Evolutionary conservation across 2,113 vertebrate genomes (phyloP).

Genomic region (Semicossyphus pulcher): DNA sequence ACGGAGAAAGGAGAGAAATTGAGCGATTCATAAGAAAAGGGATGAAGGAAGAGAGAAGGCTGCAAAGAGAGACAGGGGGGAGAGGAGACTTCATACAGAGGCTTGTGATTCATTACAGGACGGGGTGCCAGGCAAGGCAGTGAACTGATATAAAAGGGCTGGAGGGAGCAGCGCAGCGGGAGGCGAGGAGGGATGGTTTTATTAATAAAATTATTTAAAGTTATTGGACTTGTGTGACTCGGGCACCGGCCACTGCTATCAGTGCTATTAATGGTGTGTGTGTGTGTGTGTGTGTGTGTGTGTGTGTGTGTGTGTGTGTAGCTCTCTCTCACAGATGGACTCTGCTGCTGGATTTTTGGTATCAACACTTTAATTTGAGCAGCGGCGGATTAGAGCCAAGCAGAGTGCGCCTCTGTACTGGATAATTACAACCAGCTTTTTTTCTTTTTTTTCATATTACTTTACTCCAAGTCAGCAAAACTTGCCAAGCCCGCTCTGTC

Average conservation of each 20-base stretch:
- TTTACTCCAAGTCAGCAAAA: constrained; percentile 60
- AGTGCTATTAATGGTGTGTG: constrained; percentile 52
- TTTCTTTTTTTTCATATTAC: constrained; percentile 33
- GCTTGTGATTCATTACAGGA: constrained; percentile 74
- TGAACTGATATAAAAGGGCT: constrained; percentile 74
- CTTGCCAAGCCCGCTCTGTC: constrained; percentile 60
- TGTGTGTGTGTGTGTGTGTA: constrained; percentile 5
- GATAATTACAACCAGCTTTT: constrained; percentile 67
- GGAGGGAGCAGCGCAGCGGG: constrained; percentile 57
- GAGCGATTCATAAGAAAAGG: constrained; percentile 28
- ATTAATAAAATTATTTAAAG: constrained; percentile 80
- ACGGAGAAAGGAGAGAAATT: constrained; percentile 11
- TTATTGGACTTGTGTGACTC: constrained; percentile 73
- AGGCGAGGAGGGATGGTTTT: constrained; percentile 72
- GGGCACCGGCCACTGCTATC: constrained; percentile 66
- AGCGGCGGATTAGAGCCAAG: constrained; percentile 72
- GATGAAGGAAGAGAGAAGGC: constrained; percentile 7
- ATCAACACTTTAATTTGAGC: constrained; percentile 76
- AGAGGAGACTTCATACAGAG: constrained; percentile 41
- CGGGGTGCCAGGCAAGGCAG: constrained; percentile 53
- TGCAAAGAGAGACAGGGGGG: constrained; percentile 33
- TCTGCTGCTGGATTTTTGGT: constrained; percentile 58
- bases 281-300: constrained; percentile 3
- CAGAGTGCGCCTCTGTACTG: constrained; percentile 42
- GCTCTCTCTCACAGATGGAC: constrained; percentile 17